Conservation (phyloP, 64 coral and sea anemone genomes). For the Stichodactyla mertensii region DNA sequence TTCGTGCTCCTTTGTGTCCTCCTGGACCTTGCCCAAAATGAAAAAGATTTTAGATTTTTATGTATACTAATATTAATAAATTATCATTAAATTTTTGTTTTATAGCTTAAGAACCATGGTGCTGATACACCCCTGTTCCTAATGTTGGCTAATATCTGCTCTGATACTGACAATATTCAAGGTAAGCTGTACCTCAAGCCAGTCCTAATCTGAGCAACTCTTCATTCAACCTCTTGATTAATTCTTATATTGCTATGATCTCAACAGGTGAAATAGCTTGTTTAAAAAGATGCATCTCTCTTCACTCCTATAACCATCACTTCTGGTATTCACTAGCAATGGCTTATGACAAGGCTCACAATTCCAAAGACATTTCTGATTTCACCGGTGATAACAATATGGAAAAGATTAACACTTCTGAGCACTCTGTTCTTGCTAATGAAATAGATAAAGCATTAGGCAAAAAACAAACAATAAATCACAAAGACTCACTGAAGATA, state of each 20-base stretch:
- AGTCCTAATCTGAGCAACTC: background rate
- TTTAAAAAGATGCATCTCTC: slow-evolving; percentile 24
- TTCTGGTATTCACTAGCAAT: slow-evolving; percentile 42
- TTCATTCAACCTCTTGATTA: too few species aligned
- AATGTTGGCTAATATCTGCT: slow-evolving; percentile 29
- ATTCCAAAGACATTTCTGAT: background rate
- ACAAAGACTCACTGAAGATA: background rate
- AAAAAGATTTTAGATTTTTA: too few species aligned
- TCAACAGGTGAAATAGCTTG: slow-evolving; percentile 39
- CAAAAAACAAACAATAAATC: background rate
- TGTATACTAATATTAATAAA: too few species aligned
- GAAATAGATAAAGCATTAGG: background rate
- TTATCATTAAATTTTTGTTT: too few species aligned
- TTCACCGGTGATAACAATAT: background rate
- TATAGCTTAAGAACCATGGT: slow-evolving; percentile 1
- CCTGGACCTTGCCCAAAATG: too few species aligned
- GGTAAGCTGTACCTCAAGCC: background rate
- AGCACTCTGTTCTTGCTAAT: background rate
- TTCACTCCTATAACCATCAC: slow-evolving; percentile 47
- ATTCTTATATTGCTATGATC: background rate
- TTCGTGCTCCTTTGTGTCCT: too few species aligned
- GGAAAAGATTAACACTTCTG: background rate
- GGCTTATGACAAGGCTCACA: slow-evolving; percentile 31
- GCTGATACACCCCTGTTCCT: slow-evolving; percentile 29
- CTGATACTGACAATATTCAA: slow-evolving; percentile 22